Percentiles rank a stretch among this genome's conserved stretches.
Conservation (phyloP, 2,797 vertebrate species). For the Acrocephalus scirpaceus region DNA sequence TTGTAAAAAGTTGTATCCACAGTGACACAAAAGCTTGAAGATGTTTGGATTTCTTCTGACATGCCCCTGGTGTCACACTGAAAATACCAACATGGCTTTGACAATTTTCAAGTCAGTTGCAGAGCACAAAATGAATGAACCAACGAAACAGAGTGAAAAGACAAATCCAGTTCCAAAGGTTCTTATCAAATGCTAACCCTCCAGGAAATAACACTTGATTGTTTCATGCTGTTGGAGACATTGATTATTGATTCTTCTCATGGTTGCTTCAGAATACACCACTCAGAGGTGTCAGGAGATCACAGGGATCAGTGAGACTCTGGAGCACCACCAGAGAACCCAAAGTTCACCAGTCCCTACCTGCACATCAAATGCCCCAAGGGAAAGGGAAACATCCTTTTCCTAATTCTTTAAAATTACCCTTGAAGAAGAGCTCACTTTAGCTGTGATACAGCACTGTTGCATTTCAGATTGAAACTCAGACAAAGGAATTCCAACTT, state of each 20-base stretch:
- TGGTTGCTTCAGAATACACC: background rate
- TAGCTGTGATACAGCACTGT: fast-evolving
- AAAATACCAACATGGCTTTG: background rate
- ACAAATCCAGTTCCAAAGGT: background rate
- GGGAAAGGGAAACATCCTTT: background rate
- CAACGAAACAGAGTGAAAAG: background rate
- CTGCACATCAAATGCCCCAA: background rate
- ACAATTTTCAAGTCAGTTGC: background rate
- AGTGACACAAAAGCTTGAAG: background rate
- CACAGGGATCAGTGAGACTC: background rate
- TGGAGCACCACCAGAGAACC: background rate
- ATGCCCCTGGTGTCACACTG: background rate
- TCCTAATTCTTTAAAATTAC: background rate
- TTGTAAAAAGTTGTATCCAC: background rate
- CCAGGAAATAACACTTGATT: background rate
- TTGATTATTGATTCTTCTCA: background rate
- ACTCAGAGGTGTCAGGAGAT: background rate
- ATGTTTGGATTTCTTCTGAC: background rate
- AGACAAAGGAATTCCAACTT: background rate
- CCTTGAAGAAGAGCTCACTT: background rate
- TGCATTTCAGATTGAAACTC: background rate
- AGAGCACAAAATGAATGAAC: background rate
- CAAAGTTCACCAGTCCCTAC: background rate
- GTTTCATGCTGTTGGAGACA: background rate
- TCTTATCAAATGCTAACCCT: background rate